phyloP scores from a whole-genome alignment of 30 jellyfish, hydroid and myxozoan genomes.

The Catostylus mosaicus region DNA sequence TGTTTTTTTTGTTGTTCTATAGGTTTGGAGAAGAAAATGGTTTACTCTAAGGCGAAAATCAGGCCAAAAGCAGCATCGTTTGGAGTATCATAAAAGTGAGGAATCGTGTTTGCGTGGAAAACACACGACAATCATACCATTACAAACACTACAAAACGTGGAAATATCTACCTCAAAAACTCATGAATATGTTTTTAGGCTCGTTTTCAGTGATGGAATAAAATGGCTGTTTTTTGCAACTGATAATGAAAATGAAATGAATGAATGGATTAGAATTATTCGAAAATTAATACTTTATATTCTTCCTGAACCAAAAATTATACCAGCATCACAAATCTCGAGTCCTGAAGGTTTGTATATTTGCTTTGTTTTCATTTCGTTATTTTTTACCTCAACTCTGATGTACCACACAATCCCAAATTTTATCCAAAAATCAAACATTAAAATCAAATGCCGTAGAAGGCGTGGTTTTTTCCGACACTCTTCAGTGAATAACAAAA shows the following conservation, averaged over 20 bases:
- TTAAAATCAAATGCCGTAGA: too few relatives aligned
- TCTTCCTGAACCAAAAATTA: conserved; percentile 71
- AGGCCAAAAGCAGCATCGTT: conserved; percentile 74
- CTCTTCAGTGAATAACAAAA: too few relatives aligned
- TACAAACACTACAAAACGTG: conserved; percentile 61
- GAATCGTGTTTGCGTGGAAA: conserved; percentile 81
- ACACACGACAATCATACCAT: conserved; percentile 84
- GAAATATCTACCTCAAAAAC: conserved; percentile 77
- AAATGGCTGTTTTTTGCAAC: conserved; percentile 71
- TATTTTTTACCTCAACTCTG: neutral
- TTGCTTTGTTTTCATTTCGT: conserved; percentile 1
- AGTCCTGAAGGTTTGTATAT: conserved; percentile 45
- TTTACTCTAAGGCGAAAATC: conserved; percentile 90
- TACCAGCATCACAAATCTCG: conserved; percentile 39
- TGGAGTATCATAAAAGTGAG: conserved; percentile 91
- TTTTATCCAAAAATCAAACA: too few relatives aligned
- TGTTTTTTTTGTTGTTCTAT: neutral
- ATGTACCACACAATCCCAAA: neutral
- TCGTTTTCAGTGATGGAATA: conserved; percentile 75
- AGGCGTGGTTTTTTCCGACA: too few relatives aligned
- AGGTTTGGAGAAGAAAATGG: conserved; percentile 97
- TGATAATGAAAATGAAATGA: conserved; percentile 66
- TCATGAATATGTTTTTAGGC: conserved; percentile 62
- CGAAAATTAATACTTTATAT: conserved; percentile 47
- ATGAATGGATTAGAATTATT: conserved; percentile 86